A percentile compares a stretch with the other conserved stretches of the same genome.
Conservation (phyloP, 92 coral and sea anemone species). For the Blastomussa wellsi region DNA sequence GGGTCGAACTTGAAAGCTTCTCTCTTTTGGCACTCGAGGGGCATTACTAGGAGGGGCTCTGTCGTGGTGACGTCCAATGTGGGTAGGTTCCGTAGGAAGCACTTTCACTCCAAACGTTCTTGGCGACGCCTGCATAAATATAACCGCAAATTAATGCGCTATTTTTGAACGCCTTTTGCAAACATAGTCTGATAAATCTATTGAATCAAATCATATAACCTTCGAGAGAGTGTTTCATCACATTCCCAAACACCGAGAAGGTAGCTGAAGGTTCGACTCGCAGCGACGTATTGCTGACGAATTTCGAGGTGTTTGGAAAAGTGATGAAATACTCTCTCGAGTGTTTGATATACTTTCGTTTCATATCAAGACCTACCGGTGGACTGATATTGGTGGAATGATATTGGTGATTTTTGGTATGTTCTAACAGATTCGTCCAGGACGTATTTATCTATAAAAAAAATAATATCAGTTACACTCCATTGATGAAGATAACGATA, state of each 20-base stretch:
- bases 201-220: no score
- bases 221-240: no score
- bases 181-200: no score
- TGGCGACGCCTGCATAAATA: conserved; percentile 5
- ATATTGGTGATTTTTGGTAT: conserved; percentile 1
- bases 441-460: conserved; percentile 19
- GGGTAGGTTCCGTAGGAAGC: conserved; percentile 6
- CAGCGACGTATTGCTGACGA: no score
- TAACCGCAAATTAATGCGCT: no score
- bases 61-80: not conserved
- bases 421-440: conserved; percentile 8
- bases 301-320: not conserved
- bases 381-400: not conserved
- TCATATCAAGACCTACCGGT: conserved; percentile 8
- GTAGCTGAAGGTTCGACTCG: no score
- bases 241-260: no score
- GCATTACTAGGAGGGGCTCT: not conserved
- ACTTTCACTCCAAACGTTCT: not conserved
- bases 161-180: no score
- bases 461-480: no score
- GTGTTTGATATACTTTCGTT: not conserved
- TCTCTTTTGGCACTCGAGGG: not conserved
- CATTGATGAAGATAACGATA: no score
- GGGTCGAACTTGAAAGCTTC: conserved; percentile 28
- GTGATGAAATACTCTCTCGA: not conserved